Percentiles rank a stretch among this genome's conserved stretches.
Conservation (phyloP, 2,113 vertebrate genomes). For the Columba janthina region DNA sequence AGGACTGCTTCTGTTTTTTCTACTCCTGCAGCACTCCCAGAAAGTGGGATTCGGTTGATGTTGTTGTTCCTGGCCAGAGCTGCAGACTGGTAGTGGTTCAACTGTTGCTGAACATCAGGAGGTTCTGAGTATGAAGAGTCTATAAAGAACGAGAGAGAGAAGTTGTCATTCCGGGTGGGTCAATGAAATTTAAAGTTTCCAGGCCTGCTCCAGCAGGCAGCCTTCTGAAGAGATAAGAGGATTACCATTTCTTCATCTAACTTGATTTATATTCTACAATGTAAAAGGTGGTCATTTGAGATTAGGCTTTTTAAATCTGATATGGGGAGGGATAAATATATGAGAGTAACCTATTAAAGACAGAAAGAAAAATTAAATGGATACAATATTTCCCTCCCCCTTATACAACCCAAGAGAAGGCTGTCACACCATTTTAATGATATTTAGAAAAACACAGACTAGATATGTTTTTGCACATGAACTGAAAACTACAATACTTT, state of each 20-base stretch:
- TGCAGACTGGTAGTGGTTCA: constrained; percentile 89
- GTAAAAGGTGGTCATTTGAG: not conserved
- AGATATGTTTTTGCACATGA: not conserved
- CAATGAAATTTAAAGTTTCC: not conserved
- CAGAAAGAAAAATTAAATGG: not conserved
- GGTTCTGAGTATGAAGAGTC: constrained; percentile 88
- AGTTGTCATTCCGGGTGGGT: not conserved
- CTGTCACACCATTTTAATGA: not conserved
- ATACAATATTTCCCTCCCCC: not conserved
- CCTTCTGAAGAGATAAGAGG: not conserved
- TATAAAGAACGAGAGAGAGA: constrained; percentile 33
- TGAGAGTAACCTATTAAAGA: not conserved
- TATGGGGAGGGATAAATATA: not conserved
- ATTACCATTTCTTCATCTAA: not conserved
- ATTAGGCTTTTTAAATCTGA: not conserved
- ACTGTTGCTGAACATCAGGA: constrained; percentile 88
- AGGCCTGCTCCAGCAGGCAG: not conserved
- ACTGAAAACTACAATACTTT: not conserved
- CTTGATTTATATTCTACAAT: not conserved
- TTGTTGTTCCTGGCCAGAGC: constrained; percentile 81
- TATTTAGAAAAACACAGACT: not conserved
- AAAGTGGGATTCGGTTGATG: constrained; percentile 70
- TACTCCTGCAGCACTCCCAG: constrained; percentile 32
- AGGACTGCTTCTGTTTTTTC: constrained; percentile 82
- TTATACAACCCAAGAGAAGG: not conserved